phyloP scores from a whole-genome alignment of 2,888 invertebrate species.

The Cerastis leucographa region DNA sequence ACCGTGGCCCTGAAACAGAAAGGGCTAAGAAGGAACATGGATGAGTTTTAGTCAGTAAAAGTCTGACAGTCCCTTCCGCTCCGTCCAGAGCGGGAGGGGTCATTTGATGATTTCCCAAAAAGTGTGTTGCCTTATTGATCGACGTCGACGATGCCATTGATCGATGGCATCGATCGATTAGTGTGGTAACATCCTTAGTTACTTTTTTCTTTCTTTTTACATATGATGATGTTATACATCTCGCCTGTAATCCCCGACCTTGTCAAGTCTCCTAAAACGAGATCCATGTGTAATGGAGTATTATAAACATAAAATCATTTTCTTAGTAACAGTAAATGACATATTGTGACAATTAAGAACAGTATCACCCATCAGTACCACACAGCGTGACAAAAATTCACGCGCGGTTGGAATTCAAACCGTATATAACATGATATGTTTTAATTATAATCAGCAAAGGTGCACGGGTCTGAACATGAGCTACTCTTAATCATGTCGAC shows the following conservation, averaged over 20 bases:
- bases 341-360: background rate
- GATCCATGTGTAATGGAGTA: background rate
- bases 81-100: no score
- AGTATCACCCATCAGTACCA: background rate
- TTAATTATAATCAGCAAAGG: slow-evolving; percentile 4
- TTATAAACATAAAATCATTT: background rate
- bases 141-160: no score
- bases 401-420: slow-evolving; percentile 4
- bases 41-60: no score
- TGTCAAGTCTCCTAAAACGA: background rate
- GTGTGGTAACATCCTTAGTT: no score
- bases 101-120: no score
- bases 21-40: no score
- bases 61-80: no score
- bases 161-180: no score
- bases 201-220: background rate
- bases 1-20: no score
- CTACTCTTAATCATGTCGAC: background rate
- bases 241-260: background rate
- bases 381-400: slow-evolving; percentile 5
- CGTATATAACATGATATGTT: background rate
- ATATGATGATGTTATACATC: background rate
- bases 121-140: no score
- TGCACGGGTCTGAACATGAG: background rate
- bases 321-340: background rate